Percentiles rank a stretch among this genome's conserved stretches.
Conservation (phyloP, 2,888 invertebrate species). For the Cheilosia scutellata region DNA sequence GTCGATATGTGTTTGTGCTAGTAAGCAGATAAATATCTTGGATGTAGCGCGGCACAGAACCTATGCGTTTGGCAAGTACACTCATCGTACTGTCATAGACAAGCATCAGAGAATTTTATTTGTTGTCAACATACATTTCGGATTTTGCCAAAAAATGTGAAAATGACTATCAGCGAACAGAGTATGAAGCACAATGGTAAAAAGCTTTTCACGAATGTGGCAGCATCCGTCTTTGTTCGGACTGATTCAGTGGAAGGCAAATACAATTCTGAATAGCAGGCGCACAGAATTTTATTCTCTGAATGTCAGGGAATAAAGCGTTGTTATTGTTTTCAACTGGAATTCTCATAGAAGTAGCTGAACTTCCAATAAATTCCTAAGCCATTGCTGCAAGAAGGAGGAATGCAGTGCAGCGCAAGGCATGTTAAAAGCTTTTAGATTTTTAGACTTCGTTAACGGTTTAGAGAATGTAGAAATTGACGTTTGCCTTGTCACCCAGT, state of each 20-base stretch:
- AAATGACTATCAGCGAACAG: not conserved
- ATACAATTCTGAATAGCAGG: constrained; percentile 28
- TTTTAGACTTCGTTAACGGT: too few relatives aligned
- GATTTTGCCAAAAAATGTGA: constrained; percentile 9
- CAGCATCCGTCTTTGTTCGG: constrained; percentile 8
- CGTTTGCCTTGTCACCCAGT: too few relatives aligned
- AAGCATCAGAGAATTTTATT: constrained; percentile 11
- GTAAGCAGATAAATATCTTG: constrained; percentile 38
- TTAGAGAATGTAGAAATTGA: too few relatives aligned
- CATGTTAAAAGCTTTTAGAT: too few relatives aligned
- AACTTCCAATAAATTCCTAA: not conserved
- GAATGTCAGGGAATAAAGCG: not conserved
- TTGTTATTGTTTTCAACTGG: not conserved
- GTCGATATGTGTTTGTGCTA: constrained; percentile 25
- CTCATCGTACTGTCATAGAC: constrained; percentile 24
- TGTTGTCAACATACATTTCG: constrained; percentile 1
- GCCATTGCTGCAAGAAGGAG: not conserved
- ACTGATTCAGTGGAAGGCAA: constrained; percentile 29
- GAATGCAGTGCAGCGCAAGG: not conserved
- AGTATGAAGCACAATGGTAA: not conserved
- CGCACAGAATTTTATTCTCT: not conserved
- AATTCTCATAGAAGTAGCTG: not conserved
- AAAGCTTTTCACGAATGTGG: constrained; percentile 5
- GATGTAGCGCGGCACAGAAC: constrained; percentile 1
- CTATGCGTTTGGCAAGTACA: not conserved